Base-by-base conservation (phyloP, 2,797 vertebrate species). In the Pempheris klunzingeri region DNA sequence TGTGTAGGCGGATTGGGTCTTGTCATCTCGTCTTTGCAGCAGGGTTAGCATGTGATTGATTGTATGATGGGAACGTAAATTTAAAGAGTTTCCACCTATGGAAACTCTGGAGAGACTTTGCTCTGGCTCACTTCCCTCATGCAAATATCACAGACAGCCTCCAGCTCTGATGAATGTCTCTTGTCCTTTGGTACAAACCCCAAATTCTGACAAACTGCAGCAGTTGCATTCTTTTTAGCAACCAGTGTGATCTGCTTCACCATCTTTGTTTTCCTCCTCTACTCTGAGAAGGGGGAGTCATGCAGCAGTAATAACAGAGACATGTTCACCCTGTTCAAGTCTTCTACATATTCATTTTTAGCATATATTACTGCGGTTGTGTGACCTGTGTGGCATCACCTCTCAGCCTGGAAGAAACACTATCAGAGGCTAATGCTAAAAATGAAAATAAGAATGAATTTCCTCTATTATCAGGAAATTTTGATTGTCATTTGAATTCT, bases 1-100 rank as follows among this genome's bases (percentile, higher is more conserved):
- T 0, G 50, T 57, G 61, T 47, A 26, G 62, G 71, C 15, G 38
- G 43, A 43, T 22, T 28, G 34, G 30, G 20, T 26, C 68, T 0
- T 49, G 72, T 68, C 77, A 47, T 47, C 52, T 53, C 47, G 26
- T 55, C 61, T 34, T 26, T 62, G 69, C 74, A 41, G 57, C 74
- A 34, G 71, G 32, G 60, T 34, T 54, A 55, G 71, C 71, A 22
- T 39, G 24, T 80, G 74, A 74, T 77, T 38, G 50, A 78, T 60
- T 26, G 73, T 20, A 17, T 30, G 63, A 68, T 24, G 44, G 22
- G 22, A 68, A 47, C 7, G 10, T 76, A 65, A 55, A 80, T 74
- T 65, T 22, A 3, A 66, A 49, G 43, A 8, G 11, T 54, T 60
- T 75, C 69, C 69, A 54, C 61, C 32, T 61, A 58, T 15, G n/a